These are phyloP conservation scores for Acipenser transmontanus DNA, from an alignment of 2,797 vertebrate genomes.

Conservation along the genomic window DNA sequence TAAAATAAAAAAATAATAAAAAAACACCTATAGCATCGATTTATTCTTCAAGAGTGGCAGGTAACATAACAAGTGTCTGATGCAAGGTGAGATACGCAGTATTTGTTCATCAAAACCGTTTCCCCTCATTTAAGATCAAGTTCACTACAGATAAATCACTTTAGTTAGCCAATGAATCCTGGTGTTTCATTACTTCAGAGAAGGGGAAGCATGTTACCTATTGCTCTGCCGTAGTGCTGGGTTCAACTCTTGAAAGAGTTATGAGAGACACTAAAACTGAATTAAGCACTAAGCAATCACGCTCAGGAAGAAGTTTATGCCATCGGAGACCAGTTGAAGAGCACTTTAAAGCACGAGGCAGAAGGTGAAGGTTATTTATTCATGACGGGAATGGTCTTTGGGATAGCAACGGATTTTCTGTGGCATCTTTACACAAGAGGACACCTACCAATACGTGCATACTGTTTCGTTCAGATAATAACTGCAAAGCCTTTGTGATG, in stretches of 20 bases:
- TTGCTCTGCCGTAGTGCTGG: slow-evolving; percentile 17
- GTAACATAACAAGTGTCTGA: not conserved
- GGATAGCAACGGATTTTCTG: too few relatives aligned
- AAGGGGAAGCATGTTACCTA: slow-evolving; percentile 9
- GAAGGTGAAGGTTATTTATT: slow-evolving; percentile 35
- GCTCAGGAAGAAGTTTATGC: not conserved
- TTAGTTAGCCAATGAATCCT: slow-evolving; percentile 1
- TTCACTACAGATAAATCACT: not conserved
- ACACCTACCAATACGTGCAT: too few relatives aligned
- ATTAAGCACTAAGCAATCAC: too few relatives aligned
- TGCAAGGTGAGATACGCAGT: slow-evolving; percentile 4
- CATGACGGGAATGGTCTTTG: slow-evolving; percentile 5
- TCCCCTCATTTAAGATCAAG: slow-evolving; percentile 3
- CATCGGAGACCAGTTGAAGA: slow-evolving; percentile 7
- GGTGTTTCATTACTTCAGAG: slow-evolving; percentile 13
- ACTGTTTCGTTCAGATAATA: too few relatives aligned
- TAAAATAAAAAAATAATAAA: not conserved
- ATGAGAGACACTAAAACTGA: too few relatives aligned
- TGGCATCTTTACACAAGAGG: too few relatives aligned
- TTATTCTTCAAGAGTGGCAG: not conserved
- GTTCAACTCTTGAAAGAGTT: slow-evolving; percentile 20
- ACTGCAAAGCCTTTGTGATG: too few relatives aligned
- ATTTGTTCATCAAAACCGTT: slow-evolving; percentile 10
- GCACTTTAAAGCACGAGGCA: slow-evolving; percentile 12
- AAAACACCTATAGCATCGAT: slow-evolving; percentile 3